Conservation (phyloP, 2,888 invertebrate genomes). For the Drymonia ruficornis region DNA sequence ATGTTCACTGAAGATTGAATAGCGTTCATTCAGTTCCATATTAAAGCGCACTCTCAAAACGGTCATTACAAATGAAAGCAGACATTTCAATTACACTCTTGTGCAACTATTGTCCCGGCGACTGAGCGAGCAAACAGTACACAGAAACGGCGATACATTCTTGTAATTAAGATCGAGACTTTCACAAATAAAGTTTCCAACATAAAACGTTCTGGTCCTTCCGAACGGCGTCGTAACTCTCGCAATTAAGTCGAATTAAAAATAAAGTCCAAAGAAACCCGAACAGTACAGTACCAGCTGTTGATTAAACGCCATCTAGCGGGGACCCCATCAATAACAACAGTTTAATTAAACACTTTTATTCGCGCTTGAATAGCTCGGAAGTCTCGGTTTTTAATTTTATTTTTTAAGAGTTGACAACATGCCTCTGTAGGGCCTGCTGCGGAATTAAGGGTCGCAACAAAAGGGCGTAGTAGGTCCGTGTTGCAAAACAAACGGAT, state of each 20-base stretch:
- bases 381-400: conserved; percentile 66
- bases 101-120: conserved; percentile 70
- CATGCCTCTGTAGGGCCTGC: conserved; percentile 39
- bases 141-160: conserved; percentile 44
- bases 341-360: conserved; percentile 83
- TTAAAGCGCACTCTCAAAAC: conserved; percentile 53
- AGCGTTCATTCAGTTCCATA: conserved; percentile 14
- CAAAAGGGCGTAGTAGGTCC: conserved; percentile 48
- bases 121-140: conserved; percentile 36
- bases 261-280: conserved; percentile 73
- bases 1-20: conserved; percentile 13
- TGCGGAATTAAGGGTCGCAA: conserved; percentile 51
- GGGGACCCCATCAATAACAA: conserved; percentile 82
- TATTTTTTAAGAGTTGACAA: conserved; percentile 63
- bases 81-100: conserved; percentile 82
- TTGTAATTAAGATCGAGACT: conserved; percentile 60
- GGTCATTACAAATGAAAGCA: conserved; percentile 72
- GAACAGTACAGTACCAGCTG: conserved; percentile 57
- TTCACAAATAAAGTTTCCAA: conserved; percentile 62
- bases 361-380: conserved; percentile 72
- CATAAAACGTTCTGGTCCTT: conserved; percentile 65
- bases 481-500: conserved; percentile 27
- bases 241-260: conserved; percentile 81
- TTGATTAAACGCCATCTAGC: conserved; percentile 83
- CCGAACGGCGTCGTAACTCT: conserved; percentile 71